Conservation (phyloP, 2,888 invertebrate species). For the Carpatolechia fugitivella region DNA sequence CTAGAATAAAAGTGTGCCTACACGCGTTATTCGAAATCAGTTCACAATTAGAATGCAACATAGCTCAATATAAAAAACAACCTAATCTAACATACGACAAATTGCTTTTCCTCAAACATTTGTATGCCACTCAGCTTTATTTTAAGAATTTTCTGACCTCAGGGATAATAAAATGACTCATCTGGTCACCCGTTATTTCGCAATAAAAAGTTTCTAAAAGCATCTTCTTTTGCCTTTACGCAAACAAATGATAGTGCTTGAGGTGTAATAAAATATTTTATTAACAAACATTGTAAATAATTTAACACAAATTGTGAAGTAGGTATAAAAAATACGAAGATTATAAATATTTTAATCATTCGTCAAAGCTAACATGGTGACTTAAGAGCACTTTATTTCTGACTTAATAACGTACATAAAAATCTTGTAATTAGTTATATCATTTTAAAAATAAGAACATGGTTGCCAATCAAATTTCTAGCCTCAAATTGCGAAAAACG, state of each 20-base stretch:
- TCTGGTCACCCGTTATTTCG: constrained; percentile 55
- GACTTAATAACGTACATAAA: no score
- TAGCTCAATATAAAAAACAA: constrained; percentile 38
- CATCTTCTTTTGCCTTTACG: constrained; percentile 26
- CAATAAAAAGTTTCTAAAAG: constrained; percentile 58
- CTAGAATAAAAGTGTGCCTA: not conserved
- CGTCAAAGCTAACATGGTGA: no score
- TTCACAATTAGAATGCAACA: constrained; percentile 56
- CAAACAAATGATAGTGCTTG: constrained; percentile 14
- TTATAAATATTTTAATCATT: no score
- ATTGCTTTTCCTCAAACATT: constrained; percentile 56
- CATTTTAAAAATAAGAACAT: no score
- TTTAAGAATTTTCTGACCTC: constrained; percentile 61
- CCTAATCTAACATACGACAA: constrained; percentile 42
- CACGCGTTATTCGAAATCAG: constrained; percentile 53
- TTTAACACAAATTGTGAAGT: not conserved
- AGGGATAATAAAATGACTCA: constrained; percentile 62
- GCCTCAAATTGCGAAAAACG: no score
- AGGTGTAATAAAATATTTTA: constrained; percentile 12
- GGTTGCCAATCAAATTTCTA: no score
- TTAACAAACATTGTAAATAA: not conserved
- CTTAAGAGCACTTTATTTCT: no score
- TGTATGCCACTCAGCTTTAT: constrained; percentile 51
- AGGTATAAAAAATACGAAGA: not conserved
- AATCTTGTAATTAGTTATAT: no score